Evolutionary conservation across 2,113 vertebrate species (phyloP).

Genomic region (Xenopus tropicalis): DNA sequence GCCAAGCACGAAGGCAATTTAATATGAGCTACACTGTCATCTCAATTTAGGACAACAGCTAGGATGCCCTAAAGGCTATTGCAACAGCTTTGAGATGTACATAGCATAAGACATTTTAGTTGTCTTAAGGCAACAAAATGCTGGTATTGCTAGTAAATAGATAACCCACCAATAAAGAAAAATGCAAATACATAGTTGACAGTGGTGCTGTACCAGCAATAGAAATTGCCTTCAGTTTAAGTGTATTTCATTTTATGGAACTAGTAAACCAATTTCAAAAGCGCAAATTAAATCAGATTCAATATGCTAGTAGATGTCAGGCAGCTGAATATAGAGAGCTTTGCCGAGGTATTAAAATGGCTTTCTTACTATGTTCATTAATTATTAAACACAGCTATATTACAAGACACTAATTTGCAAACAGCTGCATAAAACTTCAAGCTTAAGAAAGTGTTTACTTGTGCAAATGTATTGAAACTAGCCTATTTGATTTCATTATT

Average conservation of each 20-base stretch:
- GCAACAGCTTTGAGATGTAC: constrained; percentile 62
- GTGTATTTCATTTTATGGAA: constrained; percentile 44
- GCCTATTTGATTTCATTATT: too few species aligned
- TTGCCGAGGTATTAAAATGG: neutral
- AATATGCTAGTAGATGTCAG: neutral
- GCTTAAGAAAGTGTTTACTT: too few species aligned
- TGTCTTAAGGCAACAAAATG: constrained; percentile 62
- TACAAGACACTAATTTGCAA: too few species aligned
- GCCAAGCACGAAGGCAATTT: constrained; percentile 69
- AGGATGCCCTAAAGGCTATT: constrained; percentile 66
- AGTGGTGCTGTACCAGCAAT: constrained; percentile 41
- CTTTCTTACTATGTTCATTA: neutral
- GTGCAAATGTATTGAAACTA: too few species aligned
- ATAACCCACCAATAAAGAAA: constrained; percentile 53
- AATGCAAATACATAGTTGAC: constrained; percentile 53
- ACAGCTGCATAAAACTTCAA: too few species aligned
- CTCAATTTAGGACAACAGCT: constrained; percentile 77
- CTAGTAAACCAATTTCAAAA: neutral
- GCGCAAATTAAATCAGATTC: constrained; percentile 5
- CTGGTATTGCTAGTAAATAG: constrained; percentile 62
- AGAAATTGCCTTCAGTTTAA: constrained; percentile 45
- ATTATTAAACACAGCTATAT: too few species aligned
- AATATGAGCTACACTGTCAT: constrained; percentile 77
- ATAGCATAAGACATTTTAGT: constrained; percentile 52
- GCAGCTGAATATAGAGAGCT: neutral